Evolutionary conservation across 2,888 invertebrate species (phyloP).

Genomic region (Caenorhabditis drosophilae): DNA sequence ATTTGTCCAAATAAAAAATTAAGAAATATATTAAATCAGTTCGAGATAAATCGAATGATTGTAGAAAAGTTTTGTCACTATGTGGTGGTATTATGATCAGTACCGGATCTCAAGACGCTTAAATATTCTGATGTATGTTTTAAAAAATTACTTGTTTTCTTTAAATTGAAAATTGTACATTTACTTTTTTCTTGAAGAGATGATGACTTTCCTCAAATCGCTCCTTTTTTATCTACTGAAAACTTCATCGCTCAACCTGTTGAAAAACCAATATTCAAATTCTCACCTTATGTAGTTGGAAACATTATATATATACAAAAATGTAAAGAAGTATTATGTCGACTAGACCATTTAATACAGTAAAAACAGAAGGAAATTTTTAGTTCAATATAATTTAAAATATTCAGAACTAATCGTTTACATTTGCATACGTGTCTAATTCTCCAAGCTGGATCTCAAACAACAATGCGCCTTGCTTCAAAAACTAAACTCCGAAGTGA

Average conservation of each 20-base stretch:
- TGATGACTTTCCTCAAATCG: slow-evolving; percentile 14
- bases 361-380: not conserved
- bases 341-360: slow-evolving; percentile 24
- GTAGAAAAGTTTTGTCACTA: too few species aligned
- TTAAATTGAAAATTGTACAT: too few species aligned
- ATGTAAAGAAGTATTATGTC: slow-evolving; percentile 3
- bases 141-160: too few species aligned
- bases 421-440: slow-evolving; percentile 33
- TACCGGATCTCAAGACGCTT: too few species aligned
- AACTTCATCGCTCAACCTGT: slow-evolving; percentile 18
- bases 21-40: too few species aligned
- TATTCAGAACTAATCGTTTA: too few species aligned
- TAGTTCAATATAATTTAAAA: too few species aligned
- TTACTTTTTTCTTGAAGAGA: too few species aligned
- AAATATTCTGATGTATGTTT: too few species aligned
- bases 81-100: too few species aligned
- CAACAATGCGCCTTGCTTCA: slow-evolving; percentile 32
- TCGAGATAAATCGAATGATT: too few species aligned
- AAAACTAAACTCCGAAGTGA: slow-evolving; percentile 14
- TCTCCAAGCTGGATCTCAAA: slow-evolving; percentile 36
- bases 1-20: too few species aligned
- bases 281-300: slow-evolving; percentile 5
- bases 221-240: slow-evolving; percentile 23
- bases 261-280: slow-evolving; percentile 14
- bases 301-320: slow-evolving; percentile 15